Percentiles rank a stretch among this genome's conserved stretches.
These are phyloP conservation scores for Cryptotis parvus DNA, from an alignment of 2,113 vertebrate species.

Conservation along the genomic window DNA sequence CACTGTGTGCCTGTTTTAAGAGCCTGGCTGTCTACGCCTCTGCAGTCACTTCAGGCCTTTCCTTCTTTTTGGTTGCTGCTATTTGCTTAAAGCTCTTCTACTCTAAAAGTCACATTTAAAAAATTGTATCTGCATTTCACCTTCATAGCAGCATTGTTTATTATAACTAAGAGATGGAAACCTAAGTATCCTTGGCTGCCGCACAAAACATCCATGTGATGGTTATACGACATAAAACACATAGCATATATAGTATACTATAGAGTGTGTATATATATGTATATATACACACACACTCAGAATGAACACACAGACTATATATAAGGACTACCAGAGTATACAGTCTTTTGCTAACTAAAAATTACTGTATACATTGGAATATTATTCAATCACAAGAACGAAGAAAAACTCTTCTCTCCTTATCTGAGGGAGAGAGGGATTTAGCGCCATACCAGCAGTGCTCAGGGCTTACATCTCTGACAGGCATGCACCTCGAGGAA, in stretches of 20 bases:
- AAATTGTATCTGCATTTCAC: neutral
- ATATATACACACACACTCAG: neutral
- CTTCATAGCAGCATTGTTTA: neutral
- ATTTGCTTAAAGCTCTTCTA: neutral
- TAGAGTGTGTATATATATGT: too few species aligned
- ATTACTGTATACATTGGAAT: neutral
- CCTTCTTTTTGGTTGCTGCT: neutral
- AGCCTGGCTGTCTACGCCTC: neutral
- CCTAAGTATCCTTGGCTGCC: neutral
- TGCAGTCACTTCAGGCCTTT: neutral
- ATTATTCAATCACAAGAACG: neutral
- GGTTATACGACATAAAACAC: too few species aligned
- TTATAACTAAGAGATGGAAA: neutral
- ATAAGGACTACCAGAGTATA: neutral
- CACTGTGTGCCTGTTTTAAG: neutral
- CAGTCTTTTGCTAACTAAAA: neutral
- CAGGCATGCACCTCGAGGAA: too few species aligned
- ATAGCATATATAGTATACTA: too few species aligned
- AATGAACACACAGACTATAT: neutral
- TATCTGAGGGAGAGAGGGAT: too few species aligned
- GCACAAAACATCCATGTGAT: too few species aligned
- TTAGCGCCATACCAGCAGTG: neutral
- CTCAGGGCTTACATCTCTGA: neutral
- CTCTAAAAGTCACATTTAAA: conserved; percentile 20
- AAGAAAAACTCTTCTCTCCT: neutral